Conservation (phyloP, 2,888 invertebrate species). For the Oegoconia quadripuncta region DNA sequence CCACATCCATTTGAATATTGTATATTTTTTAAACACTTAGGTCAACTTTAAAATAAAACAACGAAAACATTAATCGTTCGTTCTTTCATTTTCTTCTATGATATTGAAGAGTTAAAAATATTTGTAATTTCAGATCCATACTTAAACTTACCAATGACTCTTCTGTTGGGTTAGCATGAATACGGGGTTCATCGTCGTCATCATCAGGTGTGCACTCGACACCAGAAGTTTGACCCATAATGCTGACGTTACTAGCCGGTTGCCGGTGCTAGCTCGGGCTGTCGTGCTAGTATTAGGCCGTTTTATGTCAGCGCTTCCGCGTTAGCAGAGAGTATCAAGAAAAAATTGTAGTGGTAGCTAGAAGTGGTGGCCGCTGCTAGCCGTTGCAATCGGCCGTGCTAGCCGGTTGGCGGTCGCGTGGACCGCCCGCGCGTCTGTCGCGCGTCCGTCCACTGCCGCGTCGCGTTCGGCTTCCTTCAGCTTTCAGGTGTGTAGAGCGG, state of each 20-base stretch:
- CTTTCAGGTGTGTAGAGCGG: conserved; percentile 40
- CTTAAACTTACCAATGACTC: conserved; percentile 70
- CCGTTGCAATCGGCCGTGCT: conserved; percentile 17
- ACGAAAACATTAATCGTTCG: no score
- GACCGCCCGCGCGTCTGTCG: conserved; percentile 70
- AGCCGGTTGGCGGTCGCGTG: conserved; percentile 69
- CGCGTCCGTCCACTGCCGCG: conserved; percentile 69
- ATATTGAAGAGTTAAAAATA: no score
- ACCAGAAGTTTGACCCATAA: conserved; percentile 77
- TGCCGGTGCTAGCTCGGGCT: no score
- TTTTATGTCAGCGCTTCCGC: no score
- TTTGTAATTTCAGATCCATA: background rate
- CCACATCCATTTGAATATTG: no score
- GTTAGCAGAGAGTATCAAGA: no score
- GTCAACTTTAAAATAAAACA: no score
- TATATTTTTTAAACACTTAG: no score
- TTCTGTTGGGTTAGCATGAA: conserved; percentile 70
- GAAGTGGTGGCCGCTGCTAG: conserved; percentile 10
- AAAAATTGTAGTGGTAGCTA: no score
- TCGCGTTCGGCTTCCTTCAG: conserved; percentile 40
- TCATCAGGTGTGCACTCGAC: conserved; percentile 74
- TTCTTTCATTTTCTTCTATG: no score
- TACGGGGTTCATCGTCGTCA: conserved; percentile 75
- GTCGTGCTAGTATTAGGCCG: no score
- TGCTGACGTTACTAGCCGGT: conserved; percentile 12